Evolutionary conservation across 2,113 vertebrate genomes (phyloP), one percentile per base, ranked within the genome.

Genomic region (Raja brachyura): DNA sequence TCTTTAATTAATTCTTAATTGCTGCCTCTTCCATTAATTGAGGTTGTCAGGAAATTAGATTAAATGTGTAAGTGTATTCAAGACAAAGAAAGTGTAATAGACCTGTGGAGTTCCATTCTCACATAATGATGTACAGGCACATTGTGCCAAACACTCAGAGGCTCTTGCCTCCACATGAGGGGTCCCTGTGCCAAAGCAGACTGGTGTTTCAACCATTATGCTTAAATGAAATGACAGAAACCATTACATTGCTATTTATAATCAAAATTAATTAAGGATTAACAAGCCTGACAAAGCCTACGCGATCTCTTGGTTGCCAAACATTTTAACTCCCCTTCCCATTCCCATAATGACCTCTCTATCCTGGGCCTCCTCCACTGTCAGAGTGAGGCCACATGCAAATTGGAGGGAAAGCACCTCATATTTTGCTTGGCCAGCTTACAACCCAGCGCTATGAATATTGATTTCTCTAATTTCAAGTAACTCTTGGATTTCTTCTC

Each of bases 1-100:
- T 73, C 90, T 92, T 92, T 92, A 92, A 92, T 92, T 92, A 92
- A 92, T 92, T 92, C 90, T 92, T 92, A 92, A 92, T 92, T 92
- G 90, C 90, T 92, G 73, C 90, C 68, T 92, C 90, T 92, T 92
- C 90, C 68, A 92, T 92, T 92, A 92, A 92, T 92, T 92, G 90
- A 92, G 90, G 33, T 92, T 92, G 90, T 92, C 90, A 92, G 90
- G 66, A 92, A 92, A 92, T 92, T 92, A 92, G 90, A 92, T 92
- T 92, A 92, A 92, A 92, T 92, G 90, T 92, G 90, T 92, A 92
- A 92, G 90, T 92, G 88, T 92, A 73, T 92, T 39, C 66, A 92
- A 92, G 90, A 92, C 90, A 92, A 92, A 92, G 90, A 70, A 92
- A 92, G 90, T 73, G 90, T 73, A 92, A 92, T 92, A 68, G 90